Percentiles rank a stretch among this genome's conserved stretches.
Conservation (phyloP, 2,113 vertebrate species). For the Otus sunia region DNA sequence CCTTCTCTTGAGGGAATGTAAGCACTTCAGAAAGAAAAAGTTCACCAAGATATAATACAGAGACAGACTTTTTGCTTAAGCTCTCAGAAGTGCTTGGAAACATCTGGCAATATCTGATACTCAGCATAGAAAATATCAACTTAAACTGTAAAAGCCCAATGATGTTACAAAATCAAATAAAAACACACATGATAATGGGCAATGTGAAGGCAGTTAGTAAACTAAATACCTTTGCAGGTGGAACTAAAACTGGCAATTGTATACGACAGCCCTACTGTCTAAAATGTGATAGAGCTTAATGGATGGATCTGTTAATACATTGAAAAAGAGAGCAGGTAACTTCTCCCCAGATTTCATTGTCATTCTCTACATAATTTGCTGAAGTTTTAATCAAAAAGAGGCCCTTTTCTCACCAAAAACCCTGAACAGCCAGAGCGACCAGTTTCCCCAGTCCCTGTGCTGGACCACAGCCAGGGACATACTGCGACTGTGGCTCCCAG, state of each 20-base stretch:
- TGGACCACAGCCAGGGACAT: neutral
- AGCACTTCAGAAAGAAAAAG: neutral
- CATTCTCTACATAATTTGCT: neutral
- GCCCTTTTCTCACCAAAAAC: neutral
- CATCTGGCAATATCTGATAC: neutral
- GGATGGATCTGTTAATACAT: neutral
- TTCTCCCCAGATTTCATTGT: neutral
- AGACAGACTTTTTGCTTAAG: neutral
- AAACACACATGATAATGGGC: neutral
- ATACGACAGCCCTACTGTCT: rapidly evolving
- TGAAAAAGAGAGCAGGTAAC: neutral
- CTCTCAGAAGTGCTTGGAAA: neutral
- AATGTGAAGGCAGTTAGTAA: neutral
- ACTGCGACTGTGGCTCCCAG: neutral
- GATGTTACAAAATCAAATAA: neutral
- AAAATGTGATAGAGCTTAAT: neutral
- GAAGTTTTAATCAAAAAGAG: neutral
- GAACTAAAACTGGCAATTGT: neutral
- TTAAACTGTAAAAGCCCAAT: neutral
- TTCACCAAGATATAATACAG: neutral
- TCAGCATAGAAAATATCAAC: neutral
- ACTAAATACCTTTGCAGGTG: neutral
- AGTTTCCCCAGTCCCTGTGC: neutral
- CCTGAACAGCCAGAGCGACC: neutral
- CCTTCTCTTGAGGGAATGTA: neutral